These are phyloP conservation scores for Beroe forskalii DNA, from an alignment of 37 sponge, comb jelly and placozoan genomes.

Conservation along the genomic window DNA sequence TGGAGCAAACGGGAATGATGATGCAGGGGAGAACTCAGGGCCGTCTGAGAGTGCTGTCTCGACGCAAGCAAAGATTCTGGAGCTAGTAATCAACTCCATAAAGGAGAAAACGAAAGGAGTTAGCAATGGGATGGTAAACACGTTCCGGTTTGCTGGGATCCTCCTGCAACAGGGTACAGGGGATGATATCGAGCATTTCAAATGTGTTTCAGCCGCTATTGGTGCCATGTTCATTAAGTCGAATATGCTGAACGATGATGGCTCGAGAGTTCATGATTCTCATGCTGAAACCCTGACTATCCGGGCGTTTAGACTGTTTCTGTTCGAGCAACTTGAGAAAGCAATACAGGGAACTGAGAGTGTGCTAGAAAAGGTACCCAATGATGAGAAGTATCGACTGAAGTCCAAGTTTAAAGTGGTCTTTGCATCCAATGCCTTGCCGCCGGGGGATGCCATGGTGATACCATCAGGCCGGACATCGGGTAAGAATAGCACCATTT, in stretches of 20 bases:
- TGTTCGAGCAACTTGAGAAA: background rate
- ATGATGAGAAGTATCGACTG: background rate
- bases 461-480: background rate
- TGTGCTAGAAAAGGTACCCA: background rate
- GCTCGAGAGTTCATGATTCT: background rate
- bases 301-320: slow-evolving; percentile 10
- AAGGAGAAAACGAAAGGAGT: background rate
- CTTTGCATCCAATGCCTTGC: background rate
- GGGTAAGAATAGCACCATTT: background rate
- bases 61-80: background rate
- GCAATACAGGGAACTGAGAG: background rate
- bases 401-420: background rate
- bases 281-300: background rate
- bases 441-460: slow-evolving; percentile 8
- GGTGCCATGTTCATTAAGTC: background rate
- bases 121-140: background rate
- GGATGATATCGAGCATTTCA: background rate
- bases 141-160: background rate
- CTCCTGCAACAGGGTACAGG: background rate
- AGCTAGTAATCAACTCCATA: background rate
- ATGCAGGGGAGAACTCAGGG: background rate
- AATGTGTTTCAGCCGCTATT: background rate
- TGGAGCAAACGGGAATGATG: background rate
- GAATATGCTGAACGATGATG: background rate
- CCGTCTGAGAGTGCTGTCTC: background rate